Conservation (phyloP, 2,888 invertebrate genomes). For the Phalangium opilio region DNA sequence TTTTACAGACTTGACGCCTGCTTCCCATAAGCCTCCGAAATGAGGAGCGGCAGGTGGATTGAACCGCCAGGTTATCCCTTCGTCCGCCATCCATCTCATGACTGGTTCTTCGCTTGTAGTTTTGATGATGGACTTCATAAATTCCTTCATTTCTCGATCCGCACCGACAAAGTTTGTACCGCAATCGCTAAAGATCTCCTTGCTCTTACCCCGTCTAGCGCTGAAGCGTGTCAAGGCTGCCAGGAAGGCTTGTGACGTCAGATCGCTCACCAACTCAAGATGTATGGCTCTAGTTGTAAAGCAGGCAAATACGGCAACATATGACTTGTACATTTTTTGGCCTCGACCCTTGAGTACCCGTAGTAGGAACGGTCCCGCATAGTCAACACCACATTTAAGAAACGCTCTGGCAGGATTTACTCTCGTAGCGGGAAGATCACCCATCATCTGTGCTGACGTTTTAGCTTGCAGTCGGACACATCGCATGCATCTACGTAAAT, state of each 20-base stretch:
- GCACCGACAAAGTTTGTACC: conserved; percentile 7
- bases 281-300: conserved; percentile 12
- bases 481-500: too few species aligned
- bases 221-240: conserved; percentile 11
- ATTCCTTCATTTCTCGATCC: conserved; percentile 6
- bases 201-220: background rate
- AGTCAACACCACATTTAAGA: too few species aligned
- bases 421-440: too few species aligned
- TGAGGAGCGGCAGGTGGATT: conserved; percentile 16
- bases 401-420: too few species aligned
- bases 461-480: too few species aligned
- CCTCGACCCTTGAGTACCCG: too few species aligned
- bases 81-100: conserved; percentile 2
- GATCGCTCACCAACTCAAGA: conserved; percentile 14
- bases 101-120: background rate
- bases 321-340: too few species aligned
- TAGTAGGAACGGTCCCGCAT: too few species aligned
- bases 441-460: too few species aligned
- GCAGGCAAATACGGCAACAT: too few species aligned
- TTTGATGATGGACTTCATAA: too few species aligned
- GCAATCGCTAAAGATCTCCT: background rate
- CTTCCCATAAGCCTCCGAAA: conserved; percentile 17
- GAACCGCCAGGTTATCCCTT: conserved; percentile 20
- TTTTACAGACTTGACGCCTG: conserved; percentile 16
- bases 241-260: conserved; percentile 16